Percentiles rank a stretch among this genome's conserved stretches.
phyloP scores from a whole-genome alignment of 2,797 vertebrate genomes.

The Argentina silus region DNA sequence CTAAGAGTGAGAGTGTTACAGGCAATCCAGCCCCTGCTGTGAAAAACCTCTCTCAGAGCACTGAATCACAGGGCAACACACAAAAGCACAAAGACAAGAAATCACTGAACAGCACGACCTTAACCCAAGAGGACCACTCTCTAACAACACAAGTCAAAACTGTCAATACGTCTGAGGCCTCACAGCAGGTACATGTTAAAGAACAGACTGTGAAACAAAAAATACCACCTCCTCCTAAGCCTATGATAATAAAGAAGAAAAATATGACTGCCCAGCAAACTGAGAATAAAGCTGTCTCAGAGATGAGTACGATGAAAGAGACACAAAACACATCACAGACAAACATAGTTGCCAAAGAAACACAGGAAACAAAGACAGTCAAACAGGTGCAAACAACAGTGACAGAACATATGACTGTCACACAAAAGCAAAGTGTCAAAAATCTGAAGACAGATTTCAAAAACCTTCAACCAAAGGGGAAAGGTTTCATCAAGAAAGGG shows the following conservation, averaged over 20 bases:
- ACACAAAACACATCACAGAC: constrained; percentile 51
- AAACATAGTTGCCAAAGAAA: constrained; percentile 59
- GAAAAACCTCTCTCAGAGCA: constrained; percentile 72
- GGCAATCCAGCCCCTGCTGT: constrained; percentile 65
- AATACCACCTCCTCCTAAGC: constrained; percentile 51
- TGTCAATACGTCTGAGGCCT: constrained; percentile 59
- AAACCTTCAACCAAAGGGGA: constrained; percentile 64
- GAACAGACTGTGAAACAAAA: constrained; percentile 62
- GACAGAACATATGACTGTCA: constrained; percentile 44
- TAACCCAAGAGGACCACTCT: constrained; percentile 71
- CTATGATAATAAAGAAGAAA: constrained; percentile 66
- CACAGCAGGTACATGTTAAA: constrained; percentile 62
- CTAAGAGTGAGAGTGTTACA: constrained; percentile 60
- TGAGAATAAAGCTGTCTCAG: constrained; percentile 43
- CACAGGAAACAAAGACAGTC: constrained; percentile 63
- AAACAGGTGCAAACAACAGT: constrained; percentile 47
- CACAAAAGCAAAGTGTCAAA: constrained; percentile 63
- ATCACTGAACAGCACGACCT: constrained; percentile 68
- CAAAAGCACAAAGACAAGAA: constrained; percentile 70
- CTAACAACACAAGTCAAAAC: constrained; percentile 63
- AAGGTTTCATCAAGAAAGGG: constrained; percentile 69
- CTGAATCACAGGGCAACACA: constrained; percentile 67
- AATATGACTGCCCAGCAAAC: constrained; percentile 60
- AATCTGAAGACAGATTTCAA: constrained; percentile 61
- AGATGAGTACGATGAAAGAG: constrained; percentile 28